phyloP scores from a whole-genome alignment of 1,140 invertebrate species.

The Ephestia elutella region DNA sequence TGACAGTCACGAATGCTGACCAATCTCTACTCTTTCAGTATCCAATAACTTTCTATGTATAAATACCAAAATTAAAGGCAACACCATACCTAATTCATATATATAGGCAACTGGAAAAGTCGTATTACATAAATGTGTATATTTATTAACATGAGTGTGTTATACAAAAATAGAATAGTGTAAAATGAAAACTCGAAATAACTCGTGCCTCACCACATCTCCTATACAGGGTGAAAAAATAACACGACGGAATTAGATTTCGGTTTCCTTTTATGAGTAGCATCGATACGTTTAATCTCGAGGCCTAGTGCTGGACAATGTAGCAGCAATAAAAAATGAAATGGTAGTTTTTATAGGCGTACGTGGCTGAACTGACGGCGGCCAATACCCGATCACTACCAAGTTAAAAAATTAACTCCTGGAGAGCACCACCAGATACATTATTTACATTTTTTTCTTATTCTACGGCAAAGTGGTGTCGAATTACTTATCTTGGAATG shows the following conservation, averaged over 20 bases:
- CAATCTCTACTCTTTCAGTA: too few species aligned
- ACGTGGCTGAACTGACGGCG: constrained; percentile 46
- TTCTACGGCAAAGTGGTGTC: constrained; percentile 47
- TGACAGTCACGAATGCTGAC: too few species aligned
- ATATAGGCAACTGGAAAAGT: too few species aligned
- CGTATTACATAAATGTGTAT: too few species aligned
- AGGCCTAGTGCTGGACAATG: constrained; percentile 41
- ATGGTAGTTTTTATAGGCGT: constrained; percentile 41
- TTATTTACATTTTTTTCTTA: constrained; percentile 66
- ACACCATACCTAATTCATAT: too few species aligned
- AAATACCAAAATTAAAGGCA: too few species aligned
- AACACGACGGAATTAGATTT: constrained; percentile 18
- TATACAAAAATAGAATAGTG: background rate
- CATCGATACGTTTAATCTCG: constrained; percentile 37
- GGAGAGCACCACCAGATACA: constrained; percentile 41
- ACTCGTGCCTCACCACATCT: background rate
- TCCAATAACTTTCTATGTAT: too few species aligned
- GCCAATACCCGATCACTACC: constrained; percentile 37
- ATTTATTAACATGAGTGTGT: too few species aligned
- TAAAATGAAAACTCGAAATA: background rate
- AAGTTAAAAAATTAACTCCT: constrained; percentile 45
- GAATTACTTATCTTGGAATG: constrained; percentile 64
- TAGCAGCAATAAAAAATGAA: constrained; percentile 42
- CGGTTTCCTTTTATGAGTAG: constrained; percentile 25
- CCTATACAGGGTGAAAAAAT: constrained; percentile 1